Evolutionary conservation across 2,113 vertebrate species (phyloP).

Genomic region (Chrysochloris asiatica): DNA sequence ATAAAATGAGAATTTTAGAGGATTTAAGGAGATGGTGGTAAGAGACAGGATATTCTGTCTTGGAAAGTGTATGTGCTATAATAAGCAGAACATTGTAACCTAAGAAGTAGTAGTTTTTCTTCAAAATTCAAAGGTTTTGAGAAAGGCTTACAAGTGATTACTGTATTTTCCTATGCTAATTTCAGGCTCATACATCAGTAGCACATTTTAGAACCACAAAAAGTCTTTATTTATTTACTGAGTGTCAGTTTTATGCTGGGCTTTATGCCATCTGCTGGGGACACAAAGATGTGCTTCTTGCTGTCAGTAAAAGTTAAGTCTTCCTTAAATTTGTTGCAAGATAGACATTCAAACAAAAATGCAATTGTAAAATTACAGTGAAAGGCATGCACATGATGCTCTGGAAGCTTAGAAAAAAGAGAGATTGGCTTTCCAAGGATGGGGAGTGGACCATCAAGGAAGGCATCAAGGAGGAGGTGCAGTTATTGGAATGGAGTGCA

Average conservation of each 20-base stretch:
- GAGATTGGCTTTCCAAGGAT: too few relatives aligned
- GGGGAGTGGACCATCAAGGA: neutral
- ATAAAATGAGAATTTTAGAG: conserved; percentile 1
- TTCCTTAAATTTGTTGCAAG: conserved; percentile 7
- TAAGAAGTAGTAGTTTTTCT: neutral
- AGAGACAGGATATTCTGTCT: neutral
- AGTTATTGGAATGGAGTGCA: too few relatives aligned
- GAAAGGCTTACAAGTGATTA: neutral
- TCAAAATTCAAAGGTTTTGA: neutral
- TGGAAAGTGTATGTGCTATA: neutral
- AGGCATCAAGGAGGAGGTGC: neutral
- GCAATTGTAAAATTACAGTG: neutral
- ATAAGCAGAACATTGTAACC: neutral
- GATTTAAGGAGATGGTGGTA: neutral
- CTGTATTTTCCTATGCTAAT: neutral
- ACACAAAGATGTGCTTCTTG: neutral
- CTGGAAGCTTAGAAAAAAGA: neutral
- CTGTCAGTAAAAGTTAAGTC: conserved; percentile 8
- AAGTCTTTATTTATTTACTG: conserved; percentile 51
- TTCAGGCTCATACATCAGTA: neutral
- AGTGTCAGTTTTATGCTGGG: neutral
- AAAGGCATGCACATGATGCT: neutral
- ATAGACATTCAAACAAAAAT: neutral
- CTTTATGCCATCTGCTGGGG: neutral
- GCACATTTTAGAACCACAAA: neutral